A percentile compares a stretch with the other conserved stretches of the same genome.
Evolutionary conservation across 37 sponge, comb jelly and placozoan species (phyloP).

Genomic region (Agelas oroides): DNA sequence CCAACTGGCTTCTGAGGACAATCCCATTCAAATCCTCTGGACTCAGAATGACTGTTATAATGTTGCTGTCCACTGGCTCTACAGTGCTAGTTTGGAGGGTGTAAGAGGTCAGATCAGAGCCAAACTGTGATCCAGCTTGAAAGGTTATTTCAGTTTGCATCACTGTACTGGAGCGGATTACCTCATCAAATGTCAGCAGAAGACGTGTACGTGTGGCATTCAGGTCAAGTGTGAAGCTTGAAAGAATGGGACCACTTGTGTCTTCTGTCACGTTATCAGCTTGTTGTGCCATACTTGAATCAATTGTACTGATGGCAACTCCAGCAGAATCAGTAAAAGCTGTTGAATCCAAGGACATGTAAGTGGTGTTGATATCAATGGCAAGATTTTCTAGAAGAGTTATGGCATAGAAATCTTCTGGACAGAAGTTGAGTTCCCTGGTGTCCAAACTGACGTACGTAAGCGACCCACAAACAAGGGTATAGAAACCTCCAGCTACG

Average conservation of each 20-base stretch:
- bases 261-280: slow-evolving; percentile 65
- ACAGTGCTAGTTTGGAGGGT: slow-evolving; percentile 34
- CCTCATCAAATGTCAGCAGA: slow-evolving; percentile 82
- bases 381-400: slow-evolving; percentile 66
- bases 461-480: slow-evolving; percentile 34
- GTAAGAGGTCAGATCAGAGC: slow-evolving; percentile 32
- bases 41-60: slow-evolving; percentile 44
- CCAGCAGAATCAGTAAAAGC: slow-evolving; percentile 72
- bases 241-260: slow-evolving; percentile 61
- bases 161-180: slow-evolving; percentile 61
- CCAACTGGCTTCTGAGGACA: slow-evolving; percentile 55
- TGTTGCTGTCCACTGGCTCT: slow-evolving; percentile 40
- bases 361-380: slow-evolving; percentile 72
- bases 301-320: slow-evolving; percentile 30
- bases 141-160: slow-evolving; percentile 66
- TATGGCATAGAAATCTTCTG: slow-evolving; percentile 63
- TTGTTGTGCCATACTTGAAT: slow-evolving; percentile 20
- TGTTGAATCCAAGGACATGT: slow-evolving; percentile 49
- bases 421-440: slow-evolving; percentile 48
- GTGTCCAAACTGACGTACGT: slow-evolving; percentile 17
- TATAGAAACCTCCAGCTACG: slow-evolving; percentile 22
- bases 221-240: slow-evolving; percentile 69
- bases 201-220: slow-evolving; percentile 48
- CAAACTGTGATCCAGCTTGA: slow-evolving; percentile 51
- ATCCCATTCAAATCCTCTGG: slow-evolving; percentile 67